Conservation (phyloP, 1,140 invertebrate genomes). For the Chironomus tepperi region DNA sequence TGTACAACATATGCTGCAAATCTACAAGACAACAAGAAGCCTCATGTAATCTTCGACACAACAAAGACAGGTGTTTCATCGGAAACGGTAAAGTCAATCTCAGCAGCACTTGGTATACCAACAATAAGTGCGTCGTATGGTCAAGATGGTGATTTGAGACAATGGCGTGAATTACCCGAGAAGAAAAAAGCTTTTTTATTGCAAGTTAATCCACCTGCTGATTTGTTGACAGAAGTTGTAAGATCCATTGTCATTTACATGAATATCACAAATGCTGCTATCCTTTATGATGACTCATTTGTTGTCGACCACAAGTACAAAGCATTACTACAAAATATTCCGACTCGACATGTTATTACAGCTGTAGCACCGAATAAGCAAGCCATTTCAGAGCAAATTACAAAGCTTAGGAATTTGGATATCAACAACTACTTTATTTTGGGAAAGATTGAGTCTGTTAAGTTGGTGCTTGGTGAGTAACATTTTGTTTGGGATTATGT, state of each 20-base stretch:
- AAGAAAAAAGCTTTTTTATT: slow-evolving; percentile 62
- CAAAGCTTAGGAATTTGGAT: slow-evolving; percentile 64
- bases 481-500: too few species aligned
- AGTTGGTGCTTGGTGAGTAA: slow-evolving; percentile 48
- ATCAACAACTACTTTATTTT: slow-evolving; percentile 83
- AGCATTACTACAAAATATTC: slow-evolving; percentile 75
- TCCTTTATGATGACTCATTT: slow-evolving; percentile 80
- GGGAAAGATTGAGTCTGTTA: slow-evolving; percentile 59
- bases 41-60: slow-evolving; percentile 70
- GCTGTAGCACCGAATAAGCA: slow-evolving; percentile 49
- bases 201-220: slow-evolving; percentile 70
- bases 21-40: slow-evolving; percentile 49
- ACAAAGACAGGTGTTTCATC: slow-evolving; percentile 66
- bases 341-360: slow-evolving; percentile 74
- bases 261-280: slow-evolving; percentile 83
- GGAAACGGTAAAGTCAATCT: slow-evolving; percentile 75
- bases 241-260: slow-evolving; percentile 67
- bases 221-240: slow-evolving; percentile 71
- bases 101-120: slow-evolving; percentile 64
- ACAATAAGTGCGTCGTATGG: slow-evolving; percentile 77
- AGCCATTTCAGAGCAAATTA: slow-evolving; percentile 48
- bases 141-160: slow-evolving; percentile 66
- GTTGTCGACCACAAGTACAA: slow-evolving; percentile 93
- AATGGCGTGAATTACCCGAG: slow-evolving; percentile 61
- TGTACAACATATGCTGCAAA: slow-evolving; percentile 59